Evolutionary conservation across 2,113 vertebrate species (phyloP), one percentile per base, ranked within the genome.

Genomic region (Pseudolaguvia tuberculata): DNA sequence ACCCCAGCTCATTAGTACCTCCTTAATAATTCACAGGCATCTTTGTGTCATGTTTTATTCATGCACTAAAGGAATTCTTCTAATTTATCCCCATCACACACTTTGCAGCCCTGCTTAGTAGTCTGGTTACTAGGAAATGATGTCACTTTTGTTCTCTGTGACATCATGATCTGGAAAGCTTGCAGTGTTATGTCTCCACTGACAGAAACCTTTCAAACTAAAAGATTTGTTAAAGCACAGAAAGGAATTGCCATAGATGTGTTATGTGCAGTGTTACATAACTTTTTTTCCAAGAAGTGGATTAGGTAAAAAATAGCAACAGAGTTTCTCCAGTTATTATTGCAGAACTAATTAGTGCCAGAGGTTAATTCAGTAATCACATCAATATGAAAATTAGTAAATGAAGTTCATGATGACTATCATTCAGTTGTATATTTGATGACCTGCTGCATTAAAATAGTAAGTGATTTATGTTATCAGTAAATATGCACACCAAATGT

Each of bases 311-410:
- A 88, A 88, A 88, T 87, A 86, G 85, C 85, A 83, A 83, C 85
- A 88, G 20, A 75, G 80, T 85, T 84, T 73, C 45, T 53, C 84
- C 83, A 87, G 82, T 86, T 86, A 83, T 86, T 86, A 86, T 85
- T 88, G 87, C 83, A 86, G 85, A 88, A 89, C 87, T 89, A 91
- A 89, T 91, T 89, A 90, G 87, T 85, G 83, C 85, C 87, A 85
- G 81, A 87, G 87, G 88, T 88, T 85, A 87, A 84, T 82, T 82
- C 87, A 86, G 86, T 86, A 84, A 85, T 89, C 85, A 85, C 84
- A 87, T 89, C 87, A 86, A 88, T 89, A 87, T 84, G 79, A 67
- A 80, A 76, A 80, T 76, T 48, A 59, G 63, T 72, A 70, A 76
- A 76, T 68, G 69, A 61, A 72, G 68, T 67, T 61, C 55, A 51